Conservation (phyloP, 1,140 invertebrate genomes). For the Solenopsis fugax region DNA sequence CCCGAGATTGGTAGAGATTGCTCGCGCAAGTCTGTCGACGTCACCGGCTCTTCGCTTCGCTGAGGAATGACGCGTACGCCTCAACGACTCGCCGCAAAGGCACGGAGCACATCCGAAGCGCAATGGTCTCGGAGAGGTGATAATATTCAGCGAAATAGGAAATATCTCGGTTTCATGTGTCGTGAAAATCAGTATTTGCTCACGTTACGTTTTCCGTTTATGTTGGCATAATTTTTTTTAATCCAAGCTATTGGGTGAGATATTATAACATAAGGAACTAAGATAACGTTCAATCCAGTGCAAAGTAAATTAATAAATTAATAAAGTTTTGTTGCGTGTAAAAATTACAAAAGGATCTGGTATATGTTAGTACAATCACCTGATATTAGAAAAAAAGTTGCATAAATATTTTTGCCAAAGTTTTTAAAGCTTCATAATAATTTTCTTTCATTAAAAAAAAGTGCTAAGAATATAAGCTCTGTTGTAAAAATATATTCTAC, state of each 20-base stretch:
- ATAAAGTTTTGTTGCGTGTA: not conserved
- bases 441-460: not conserved
- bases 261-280: not conserved
- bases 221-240: not conserved
- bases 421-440: not conserved
- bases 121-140: conserved; percentile 29
- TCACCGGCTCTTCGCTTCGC: conserved; percentile 46
- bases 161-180: conserved; percentile 25
- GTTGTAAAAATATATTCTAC: not conserved
- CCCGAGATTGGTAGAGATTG: conserved; percentile 83
- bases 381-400: not conserved
- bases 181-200: conserved; percentile 43
- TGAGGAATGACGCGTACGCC: conserved; percentile 35
- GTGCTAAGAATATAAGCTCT: not conserved
- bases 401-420: not conserved
- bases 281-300: not conserved
- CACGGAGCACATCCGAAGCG: conserved; percentile 35
- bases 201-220: conserved; percentile 11
- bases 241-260: not conserved
- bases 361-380: not conserved
- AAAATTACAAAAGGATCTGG: not conserved
- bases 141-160: conserved; percentile 55
- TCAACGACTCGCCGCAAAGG: conserved; percentile 57
- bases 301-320: not conserved
- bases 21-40: conserved; percentile 71